Conservation (phyloP, 2,113 vertebrate genomes). For the Lamprologus lemairii region DNA sequence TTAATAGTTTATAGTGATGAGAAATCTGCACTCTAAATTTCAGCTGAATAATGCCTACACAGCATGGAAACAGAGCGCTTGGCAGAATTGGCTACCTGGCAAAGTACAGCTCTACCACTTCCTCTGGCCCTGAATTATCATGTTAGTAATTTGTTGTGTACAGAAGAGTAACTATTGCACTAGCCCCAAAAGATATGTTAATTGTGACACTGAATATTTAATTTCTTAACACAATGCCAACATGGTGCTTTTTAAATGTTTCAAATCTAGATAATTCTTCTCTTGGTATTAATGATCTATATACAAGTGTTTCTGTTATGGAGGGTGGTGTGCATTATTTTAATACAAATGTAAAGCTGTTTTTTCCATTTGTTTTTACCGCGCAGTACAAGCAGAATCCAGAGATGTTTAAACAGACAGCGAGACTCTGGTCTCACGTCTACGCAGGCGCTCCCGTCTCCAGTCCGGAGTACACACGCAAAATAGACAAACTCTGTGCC, state of each 20-base stretch:
- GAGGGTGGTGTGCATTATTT: background rate
- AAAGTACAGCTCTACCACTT: background rate
- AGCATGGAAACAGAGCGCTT: background rate
- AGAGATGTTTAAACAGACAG: slow-evolving; percentile 99
- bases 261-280: background rate
- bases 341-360: background rate
- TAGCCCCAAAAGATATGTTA: background rate
- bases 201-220: background rate
- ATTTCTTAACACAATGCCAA: background rate
- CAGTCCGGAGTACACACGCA: slow-evolving; percentile 97
- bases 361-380: background rate
- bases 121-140: background rate
- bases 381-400: slow-evolving; percentile 97
- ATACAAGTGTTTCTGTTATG: background rate
- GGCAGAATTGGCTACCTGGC: background rate
- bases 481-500: slow-evolving; percentile 99
- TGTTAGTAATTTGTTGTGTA: background rate
- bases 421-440: slow-evolving; percentile 96
- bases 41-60: background rate
- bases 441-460: slow-evolving; percentile 95
- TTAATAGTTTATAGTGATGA: background rate
- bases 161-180: background rate
- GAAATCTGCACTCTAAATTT: background rate
- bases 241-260: background rate
- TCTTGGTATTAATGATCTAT: background rate